phyloP scores from a whole-genome alignment of 1,140 invertebrate genomes.

The Caenorhabditis briggsae region DNA sequence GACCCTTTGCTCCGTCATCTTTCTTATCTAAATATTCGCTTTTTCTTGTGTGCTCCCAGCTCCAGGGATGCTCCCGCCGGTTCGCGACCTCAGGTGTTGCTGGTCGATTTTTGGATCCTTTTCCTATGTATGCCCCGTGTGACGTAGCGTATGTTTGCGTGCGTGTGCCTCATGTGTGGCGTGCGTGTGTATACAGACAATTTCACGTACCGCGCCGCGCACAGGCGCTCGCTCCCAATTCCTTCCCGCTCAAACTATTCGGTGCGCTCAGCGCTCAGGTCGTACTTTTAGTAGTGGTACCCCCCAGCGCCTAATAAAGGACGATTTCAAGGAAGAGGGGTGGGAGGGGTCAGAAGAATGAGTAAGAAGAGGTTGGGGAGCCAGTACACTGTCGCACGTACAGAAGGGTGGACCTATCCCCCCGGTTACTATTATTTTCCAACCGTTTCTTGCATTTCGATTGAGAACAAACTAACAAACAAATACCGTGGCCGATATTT shows the following conservation, averaged over 20 bases:
- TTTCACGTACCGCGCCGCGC: slow-evolving; percentile 54
- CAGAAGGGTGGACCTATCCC: background rate
- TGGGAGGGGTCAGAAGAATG: too few relatives aligned
- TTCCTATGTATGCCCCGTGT: slow-evolving; percentile 46
- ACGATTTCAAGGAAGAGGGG: slow-evolving; percentile 1
- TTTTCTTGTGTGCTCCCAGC: background rate
- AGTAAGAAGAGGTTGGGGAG: background rate
- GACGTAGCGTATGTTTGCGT: slow-evolving; percentile 55
- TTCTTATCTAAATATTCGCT: background rate
- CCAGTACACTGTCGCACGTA: slow-evolving; percentile 42
- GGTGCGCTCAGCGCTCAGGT: background rate
- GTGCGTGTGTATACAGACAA: slow-evolving; percentile 55
- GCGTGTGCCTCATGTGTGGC: slow-evolving; percentile 54
- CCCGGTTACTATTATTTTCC: background rate
- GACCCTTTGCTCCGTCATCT: background rate
- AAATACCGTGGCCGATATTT: slow-evolving; percentile 3
- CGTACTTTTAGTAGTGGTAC: slow-evolving; percentile 26
- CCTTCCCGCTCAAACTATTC: background rate
- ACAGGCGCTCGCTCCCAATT: slow-evolving; percentile 44
- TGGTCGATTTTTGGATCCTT: slow-evolving; percentile 35
- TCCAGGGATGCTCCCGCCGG: slow-evolving; percentile 48
- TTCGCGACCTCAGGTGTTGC: slow-evolving; percentile 54
- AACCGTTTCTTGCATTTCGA: slow-evolving; percentile 50
- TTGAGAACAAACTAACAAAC: slow-evolving; percentile 52
- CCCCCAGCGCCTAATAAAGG: slow-evolving; percentile 39